Conservation (phyloP, 2,888 invertebrate genomes). For the Lottia gigantea region DNA sequence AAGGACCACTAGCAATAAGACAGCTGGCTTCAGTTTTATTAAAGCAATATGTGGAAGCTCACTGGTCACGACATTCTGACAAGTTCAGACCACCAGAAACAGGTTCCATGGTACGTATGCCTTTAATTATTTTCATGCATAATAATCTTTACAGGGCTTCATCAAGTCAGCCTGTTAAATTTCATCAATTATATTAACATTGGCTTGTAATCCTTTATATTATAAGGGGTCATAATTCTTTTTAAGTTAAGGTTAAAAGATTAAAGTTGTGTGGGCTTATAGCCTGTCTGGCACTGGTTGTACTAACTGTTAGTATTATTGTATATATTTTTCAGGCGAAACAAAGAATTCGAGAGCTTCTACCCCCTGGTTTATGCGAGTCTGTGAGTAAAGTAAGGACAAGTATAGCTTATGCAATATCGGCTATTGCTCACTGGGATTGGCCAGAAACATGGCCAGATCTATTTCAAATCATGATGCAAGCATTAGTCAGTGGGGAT, state of each 20-base stretch:
- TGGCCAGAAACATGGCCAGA: slow-evolving; percentile 81
- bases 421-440: slow-evolving; percentile 79
- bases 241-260: too few relatives aligned
- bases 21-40: slow-evolving; percentile 79
- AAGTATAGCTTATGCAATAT: slow-evolving; percentile 78
- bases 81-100: slow-evolving; percentile 74
- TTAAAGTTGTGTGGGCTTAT: too few relatives aligned
- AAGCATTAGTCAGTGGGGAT: slow-evolving; percentile 73
- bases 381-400: slow-evolving; percentile 77
- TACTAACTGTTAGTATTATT: too few relatives aligned
- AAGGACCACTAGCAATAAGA: slow-evolving; percentile 74
- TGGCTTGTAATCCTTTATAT: too few relatives aligned
- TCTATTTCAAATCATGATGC: slow-evolving; percentile 77
- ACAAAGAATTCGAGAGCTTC: slow-evolving; percentile 74
- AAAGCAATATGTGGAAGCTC: slow-evolving; percentile 78
- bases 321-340: slow-evolving; percentile 69
- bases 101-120: slow-evolving; percentile 66
- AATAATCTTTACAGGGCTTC: too few relatives aligned
- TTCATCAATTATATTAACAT: too few relatives aligned
- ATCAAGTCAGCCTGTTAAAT: too few relatives aligned
- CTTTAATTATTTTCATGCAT: background rate
- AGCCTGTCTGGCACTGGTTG: too few relatives aligned
- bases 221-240: too few relatives aligned
- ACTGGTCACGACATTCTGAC: slow-evolving; percentile 75
- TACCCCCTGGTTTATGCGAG: slow-evolving; percentile 77